Evolutionary conservation across 2,797 vertebrate species (phyloP).

Genomic region (Buphagus erythrorhynchus): DNA sequence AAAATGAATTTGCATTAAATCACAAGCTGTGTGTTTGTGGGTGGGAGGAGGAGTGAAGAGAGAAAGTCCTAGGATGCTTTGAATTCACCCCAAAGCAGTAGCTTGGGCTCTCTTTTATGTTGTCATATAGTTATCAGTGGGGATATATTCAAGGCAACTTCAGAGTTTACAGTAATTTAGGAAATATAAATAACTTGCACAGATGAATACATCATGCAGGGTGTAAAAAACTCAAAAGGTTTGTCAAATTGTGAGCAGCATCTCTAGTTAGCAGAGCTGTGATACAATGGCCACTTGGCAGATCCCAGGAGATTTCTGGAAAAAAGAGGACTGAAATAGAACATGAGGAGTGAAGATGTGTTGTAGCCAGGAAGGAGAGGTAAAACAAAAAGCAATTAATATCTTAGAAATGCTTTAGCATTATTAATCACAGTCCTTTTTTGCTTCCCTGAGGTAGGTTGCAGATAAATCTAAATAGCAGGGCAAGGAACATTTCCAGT

Average conservation of each 20-base stretch:
- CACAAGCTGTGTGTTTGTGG: background rate
- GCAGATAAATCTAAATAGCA: background rate
- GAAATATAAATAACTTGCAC: background rate
- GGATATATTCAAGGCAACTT: background rate
- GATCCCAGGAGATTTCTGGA: background rate
- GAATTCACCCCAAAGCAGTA: background rate
- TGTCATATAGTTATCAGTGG: background rate
- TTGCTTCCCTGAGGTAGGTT: background rate
- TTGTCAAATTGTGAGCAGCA: background rate
- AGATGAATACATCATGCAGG: background rate
- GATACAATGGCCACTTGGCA: background rate
- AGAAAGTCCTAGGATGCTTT: background rate
- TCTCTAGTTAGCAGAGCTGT: background rate
- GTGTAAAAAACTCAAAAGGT: background rate
- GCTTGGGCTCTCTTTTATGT: background rate
- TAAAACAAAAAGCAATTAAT: background rate
- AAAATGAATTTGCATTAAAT: background rate
- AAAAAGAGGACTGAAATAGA: background rate
- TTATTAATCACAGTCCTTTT: background rate
- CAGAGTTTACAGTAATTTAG: background rate
- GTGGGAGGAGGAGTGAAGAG: background rate
- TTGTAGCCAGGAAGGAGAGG: background rate
- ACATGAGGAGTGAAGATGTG: background rate
- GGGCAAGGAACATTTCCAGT: background rate
- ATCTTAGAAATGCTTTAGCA: background rate